phyloP scores from a whole-genome alignment of 1,140 invertebrate species.

The Listronotus oregonensis region DNA sequence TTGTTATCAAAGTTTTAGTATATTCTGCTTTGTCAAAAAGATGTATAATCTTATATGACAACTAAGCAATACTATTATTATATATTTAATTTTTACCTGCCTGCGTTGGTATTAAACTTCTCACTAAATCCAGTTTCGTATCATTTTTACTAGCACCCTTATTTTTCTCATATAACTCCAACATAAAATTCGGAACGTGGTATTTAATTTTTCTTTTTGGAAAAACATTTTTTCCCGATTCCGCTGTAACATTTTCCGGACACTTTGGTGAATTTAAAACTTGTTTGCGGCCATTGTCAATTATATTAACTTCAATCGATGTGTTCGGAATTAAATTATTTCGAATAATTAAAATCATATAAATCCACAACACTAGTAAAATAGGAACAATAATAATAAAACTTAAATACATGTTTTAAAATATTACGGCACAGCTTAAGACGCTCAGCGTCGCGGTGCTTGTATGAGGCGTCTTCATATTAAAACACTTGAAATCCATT shows the following conservation, averaged over 20 bases:
- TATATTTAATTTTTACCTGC: conserved; percentile 43
- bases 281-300: conserved; percentile 14
- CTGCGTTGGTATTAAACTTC: conserved; percentile 50
- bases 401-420: conserved; percentile 26
- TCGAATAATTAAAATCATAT: conserved; percentile 27
- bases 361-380: conserved; percentile 34
- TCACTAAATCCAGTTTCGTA: conserved; percentile 46
- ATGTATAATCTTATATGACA: too few relatives aligned
- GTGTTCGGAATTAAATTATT: conserved; percentile 32
- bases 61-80: too few relatives aligned
- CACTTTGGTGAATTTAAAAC: background rate
- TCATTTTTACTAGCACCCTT: conserved; percentile 37
- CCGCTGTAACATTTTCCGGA: background rate
- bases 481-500: conserved; percentile 44
- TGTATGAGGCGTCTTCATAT: conserved; percentile 8
- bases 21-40: too few relatives aligned
- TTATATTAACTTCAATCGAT: conserved; percentile 43
- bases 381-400: conserved; percentile 27
- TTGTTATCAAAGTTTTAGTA: too few relatives aligned
- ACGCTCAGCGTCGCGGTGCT: conserved; percentile 10
- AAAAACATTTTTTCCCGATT: background rate
- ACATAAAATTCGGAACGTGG: conserved; percentile 53
- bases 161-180: conserved; percentile 54
- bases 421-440: conserved; percentile 1
- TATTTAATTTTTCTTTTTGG: conserved; percentile 38